These are phyloP conservation scores for Hyperoplus immaculatus DNA, from an alignment of 2,797 vertebrate genomes.

Conservation along the genomic window DNA sequence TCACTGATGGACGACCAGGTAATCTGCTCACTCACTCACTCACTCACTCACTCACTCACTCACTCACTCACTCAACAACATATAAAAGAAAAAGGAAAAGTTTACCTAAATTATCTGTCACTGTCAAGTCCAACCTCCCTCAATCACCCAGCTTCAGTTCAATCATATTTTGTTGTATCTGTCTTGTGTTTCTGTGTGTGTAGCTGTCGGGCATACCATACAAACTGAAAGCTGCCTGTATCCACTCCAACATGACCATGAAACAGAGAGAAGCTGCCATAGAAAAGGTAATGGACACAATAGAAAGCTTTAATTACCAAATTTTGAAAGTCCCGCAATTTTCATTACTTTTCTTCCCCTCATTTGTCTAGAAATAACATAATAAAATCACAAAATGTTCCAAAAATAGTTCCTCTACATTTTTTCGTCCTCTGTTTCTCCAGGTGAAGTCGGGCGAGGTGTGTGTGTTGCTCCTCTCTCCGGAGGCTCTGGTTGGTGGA, in stretches of 20 bases:
- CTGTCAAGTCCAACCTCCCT: no score
- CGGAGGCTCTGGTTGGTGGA: slow-evolving; percentile 90
- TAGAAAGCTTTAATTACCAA: no score
- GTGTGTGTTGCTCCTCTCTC: slow-evolving; percentile 92
- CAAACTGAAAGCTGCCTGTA: slow-evolving; percentile 88
- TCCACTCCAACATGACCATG: slow-evolving; percentile 94
- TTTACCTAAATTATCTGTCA: no score
- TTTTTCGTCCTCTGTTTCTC: not conserved
- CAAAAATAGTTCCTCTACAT: no score
- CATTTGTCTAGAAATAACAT: not conserved
- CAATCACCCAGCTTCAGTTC: not conserved
- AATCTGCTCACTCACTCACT: not conserved
- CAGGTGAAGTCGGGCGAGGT: slow-evolving; percentile 90
- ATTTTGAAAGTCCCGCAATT: not conserved
- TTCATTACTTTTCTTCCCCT: not conserved
- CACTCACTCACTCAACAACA: slow-evolving; percentile 15
- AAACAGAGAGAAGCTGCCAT: slow-evolving; percentile 88
- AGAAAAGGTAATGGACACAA: slow-evolving; percentile 85
- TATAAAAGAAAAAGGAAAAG: no score
- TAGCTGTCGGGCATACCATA: slow-evolving; percentile 90
- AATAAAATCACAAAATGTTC: not conserved
- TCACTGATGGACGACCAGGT: slow-evolving; percentile 98
- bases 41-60: no score
- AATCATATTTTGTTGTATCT: not conserved
- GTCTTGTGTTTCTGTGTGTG: slow-evolving; percentile 20